phyloP scores from a whole-genome alignment of 2,113 vertebrate genomes.

The Hippopotamus amphibius region DNA sequence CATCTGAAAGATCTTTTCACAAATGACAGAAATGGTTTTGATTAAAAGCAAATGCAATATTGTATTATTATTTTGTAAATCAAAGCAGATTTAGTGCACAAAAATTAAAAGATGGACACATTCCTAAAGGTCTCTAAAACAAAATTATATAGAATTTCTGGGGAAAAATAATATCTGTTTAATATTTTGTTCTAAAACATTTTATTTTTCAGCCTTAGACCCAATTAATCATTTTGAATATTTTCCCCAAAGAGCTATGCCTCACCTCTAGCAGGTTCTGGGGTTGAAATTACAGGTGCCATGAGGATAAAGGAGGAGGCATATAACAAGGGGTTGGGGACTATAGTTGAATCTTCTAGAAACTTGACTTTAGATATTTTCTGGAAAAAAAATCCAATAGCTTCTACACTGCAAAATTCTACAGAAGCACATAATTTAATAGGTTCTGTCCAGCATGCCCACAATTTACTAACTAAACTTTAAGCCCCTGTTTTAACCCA shows the following conservation, averaged over 20 bases:
- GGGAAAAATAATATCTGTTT: background rate
- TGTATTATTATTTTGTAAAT: background rate
- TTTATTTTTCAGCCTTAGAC: background rate
- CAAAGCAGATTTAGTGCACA: background rate
- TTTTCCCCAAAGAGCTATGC: background rate
- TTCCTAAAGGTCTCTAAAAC: background rate
- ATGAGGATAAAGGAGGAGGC: background rate
- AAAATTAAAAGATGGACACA: background rate
- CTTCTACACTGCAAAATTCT: background rate
- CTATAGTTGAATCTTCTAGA: background rate
- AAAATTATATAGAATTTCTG: background rate
- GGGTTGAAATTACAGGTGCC: background rate
- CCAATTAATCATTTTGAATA: constrained; percentile 37
- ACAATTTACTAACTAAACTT: constrained; percentile 5
- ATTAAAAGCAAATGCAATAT: background rate
- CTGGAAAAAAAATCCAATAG: background rate
- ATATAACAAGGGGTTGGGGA: background rate
- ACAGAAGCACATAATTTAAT: background rate
- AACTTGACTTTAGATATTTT: background rate
- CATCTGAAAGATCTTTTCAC: background rate
- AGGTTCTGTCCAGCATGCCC: background rate
- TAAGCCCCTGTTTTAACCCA: background rate
- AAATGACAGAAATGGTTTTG: background rate
- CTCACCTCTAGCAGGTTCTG: background rate
- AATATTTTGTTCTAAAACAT: background rate